Evolutionary conservation across 2,113 vertebrate genomes (phyloP).

Genomic region (Tinamus guttatus): DNA sequence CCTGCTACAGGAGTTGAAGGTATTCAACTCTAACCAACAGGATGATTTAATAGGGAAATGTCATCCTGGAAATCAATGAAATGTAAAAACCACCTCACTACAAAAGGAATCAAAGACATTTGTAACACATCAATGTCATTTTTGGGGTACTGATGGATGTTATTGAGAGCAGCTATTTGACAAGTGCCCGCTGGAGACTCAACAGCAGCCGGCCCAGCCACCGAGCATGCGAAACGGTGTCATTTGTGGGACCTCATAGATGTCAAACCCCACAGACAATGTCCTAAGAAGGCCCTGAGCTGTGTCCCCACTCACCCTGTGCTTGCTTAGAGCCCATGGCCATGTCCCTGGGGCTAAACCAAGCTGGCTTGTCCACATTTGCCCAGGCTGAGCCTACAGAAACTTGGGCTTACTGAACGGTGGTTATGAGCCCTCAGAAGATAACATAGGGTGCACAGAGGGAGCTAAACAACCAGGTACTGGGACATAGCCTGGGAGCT

Average conservation of each 20-base stretch:
- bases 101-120: neutral
- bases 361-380: too few species aligned
- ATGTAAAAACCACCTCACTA: neutral
- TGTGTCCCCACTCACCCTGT: neutral
- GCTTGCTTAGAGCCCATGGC: neutral
- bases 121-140: neutral
- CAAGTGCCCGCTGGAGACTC: neutral
- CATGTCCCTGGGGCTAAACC: neutral
- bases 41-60: neutral
- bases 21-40: neutral
- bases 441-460: neutral
- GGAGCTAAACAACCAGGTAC: neutral
- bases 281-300: neutral
- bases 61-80: neutral
- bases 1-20: neutral
- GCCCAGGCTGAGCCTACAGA: neutral
- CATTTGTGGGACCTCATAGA: rapidly evolving
- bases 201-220: neutral
- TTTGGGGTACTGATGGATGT: neutral
- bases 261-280: neutral
- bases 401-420: neutral
- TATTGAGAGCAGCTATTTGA: neutral
- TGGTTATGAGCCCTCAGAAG: neutral
- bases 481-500: rapidly evolving
- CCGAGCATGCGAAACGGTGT: neutral